Percentiles rank a stretch among this genome's conserved stretches.
Conservation (phyloP, 2,888 invertebrate genomes). For the Campopleginae sp. region DNA sequence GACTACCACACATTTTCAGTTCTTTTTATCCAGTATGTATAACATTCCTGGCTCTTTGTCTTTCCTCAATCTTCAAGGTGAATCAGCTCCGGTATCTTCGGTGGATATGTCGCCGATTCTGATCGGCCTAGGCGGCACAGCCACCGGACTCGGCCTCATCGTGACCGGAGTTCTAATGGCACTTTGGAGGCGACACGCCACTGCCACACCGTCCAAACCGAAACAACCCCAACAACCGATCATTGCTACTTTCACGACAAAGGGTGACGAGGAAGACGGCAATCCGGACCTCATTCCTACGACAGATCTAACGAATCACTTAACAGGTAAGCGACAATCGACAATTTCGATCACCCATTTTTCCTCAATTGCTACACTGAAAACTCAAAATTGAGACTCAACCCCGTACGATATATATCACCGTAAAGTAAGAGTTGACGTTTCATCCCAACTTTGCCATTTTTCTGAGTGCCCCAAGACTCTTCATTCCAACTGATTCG, state of each 20-base stretch:
- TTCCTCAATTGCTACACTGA: neutral
- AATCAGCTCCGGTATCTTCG: constrained; percentile 80
- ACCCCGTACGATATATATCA: too few relatives aligned
- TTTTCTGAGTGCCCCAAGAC: too few relatives aligned
- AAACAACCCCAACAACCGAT: constrained; percentile 78
- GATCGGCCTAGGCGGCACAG: constrained; percentile 82
- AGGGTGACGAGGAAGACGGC: constrained; percentile 81
- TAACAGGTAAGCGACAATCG: constrained; percentile 77
- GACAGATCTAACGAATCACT: constrained; percentile 80
- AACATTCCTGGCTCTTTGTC: neutral
- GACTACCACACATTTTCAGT: neutral
- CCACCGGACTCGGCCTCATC: constrained; percentile 82
- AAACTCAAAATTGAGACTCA: neutral
- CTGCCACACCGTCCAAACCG: constrained; percentile 77
- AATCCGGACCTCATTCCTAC: constrained; percentile 84
- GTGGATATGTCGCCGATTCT: constrained; percentile 83
- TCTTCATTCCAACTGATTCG: neutral
- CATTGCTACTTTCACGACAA: constrained; percentile 78
- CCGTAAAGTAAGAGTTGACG: too few relatives aligned
- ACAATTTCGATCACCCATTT: too few relatives aligned
- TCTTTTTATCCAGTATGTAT: neutral
- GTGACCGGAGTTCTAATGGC: constrained; percentile 83
- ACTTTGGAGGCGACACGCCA: constrained; percentile 82
- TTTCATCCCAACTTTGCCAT: too few relatives aligned
- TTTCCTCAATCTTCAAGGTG: constrained; percentile 72